Conservation (phyloP, 53 echinoderm and acorn worm species). For the Holothuria leucospilota region DNA sequence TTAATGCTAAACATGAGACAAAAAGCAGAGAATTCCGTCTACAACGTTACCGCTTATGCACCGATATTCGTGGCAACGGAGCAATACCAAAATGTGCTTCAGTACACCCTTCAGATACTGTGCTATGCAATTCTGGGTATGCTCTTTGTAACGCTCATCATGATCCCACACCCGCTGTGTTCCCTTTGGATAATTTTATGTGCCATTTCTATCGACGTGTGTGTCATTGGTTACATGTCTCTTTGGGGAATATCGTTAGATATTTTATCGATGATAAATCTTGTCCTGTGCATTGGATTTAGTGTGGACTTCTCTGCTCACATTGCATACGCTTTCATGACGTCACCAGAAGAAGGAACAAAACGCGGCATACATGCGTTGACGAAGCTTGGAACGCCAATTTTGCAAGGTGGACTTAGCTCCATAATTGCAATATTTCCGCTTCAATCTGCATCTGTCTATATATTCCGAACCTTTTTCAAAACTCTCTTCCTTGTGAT, state of each 20-base stretch:
- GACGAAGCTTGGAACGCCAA: slow-evolving; percentile 78
- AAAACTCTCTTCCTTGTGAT: slow-evolving; percentile 92
- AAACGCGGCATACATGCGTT: slow-evolving; percentile 71
- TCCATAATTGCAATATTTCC: slow-evolving; percentile 76
- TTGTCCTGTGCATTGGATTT: slow-evolving; percentile 91
- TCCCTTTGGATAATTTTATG: slow-evolving; percentile 75
- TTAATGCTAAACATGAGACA: slow-evolving; percentile 75
- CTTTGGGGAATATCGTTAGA: slow-evolving; percentile 85
- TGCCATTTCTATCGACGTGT: slow-evolving; percentile 74
- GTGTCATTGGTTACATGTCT: slow-evolving; percentile 87
- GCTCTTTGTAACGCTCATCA: slow-evolving; percentile 74
- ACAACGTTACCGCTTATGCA: slow-evolving; percentile 67
- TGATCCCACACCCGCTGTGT: slow-evolving; percentile 91
- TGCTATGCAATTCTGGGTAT: slow-evolving; percentile 79
- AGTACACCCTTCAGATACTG: slow-evolving; percentile 74
- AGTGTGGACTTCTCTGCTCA: slow-evolving; percentile 96
- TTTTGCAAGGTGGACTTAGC: slow-evolving; percentile 80
- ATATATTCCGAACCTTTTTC: slow-evolving; percentile 86
- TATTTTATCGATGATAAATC: slow-evolving; percentile 81
- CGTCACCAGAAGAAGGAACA: slow-evolving; percentile 58
- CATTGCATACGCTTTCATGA: slow-evolving; percentile 82
- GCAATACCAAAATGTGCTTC: slow-evolving; percentile 74
- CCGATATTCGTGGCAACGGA: slow-evolving; percentile 83
- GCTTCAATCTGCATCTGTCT: slow-evolving; percentile 65
- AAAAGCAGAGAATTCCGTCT: slow-evolving; percentile 50